phyloP scores from a whole-genome alignment of 2,797 vertebrate genomes.

The Myotis planiceps region DNA sequence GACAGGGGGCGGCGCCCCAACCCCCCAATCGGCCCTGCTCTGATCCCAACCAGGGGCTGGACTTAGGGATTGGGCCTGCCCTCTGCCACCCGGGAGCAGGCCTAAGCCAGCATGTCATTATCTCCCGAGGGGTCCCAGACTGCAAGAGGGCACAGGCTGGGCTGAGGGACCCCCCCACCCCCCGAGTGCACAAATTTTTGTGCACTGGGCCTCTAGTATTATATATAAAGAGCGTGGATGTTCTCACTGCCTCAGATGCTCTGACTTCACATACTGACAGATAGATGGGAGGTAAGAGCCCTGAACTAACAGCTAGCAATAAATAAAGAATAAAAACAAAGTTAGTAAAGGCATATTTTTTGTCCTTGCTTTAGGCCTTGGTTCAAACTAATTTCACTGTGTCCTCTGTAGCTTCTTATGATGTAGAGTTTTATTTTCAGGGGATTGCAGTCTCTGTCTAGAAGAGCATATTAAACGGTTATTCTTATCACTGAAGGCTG shows the following conservation, averaged over 20 bases:
- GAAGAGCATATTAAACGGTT: slow-evolving; percentile 78
- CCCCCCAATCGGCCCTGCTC: too few species aligned
- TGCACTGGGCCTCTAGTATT: too few species aligned
- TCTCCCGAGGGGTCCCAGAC: too few species aligned
- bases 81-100: too few species aligned
- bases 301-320: slow-evolving; percentile 71
- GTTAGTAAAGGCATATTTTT: slow-evolving; percentile 71
- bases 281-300: slow-evolving; percentile 71
- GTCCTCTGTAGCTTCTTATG: slow-evolving; percentile 72
- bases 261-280: slow-evolving; percentile 42
- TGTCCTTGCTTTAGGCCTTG: slow-evolving; percentile 69
- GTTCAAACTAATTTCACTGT: slow-evolving; percentile 67
- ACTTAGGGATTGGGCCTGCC: too few species aligned
- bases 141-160: too few species aligned
- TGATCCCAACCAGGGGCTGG: too few species aligned
- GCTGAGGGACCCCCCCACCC: too few species aligned
- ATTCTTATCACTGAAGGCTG: slow-evolving; percentile 71
- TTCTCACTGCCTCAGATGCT: not conserved
- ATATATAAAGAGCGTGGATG: not conserved
- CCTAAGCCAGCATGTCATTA: too few species aligned
- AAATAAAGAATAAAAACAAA: slow-evolving; percentile 73
- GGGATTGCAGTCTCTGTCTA: slow-evolving; percentile 52
- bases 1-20: too few species aligned
- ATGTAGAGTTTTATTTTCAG: slow-evolving; percentile 66
- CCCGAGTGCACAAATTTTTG: too few species aligned